These are phyloP conservation scores for Mya arenaria DNA, from an alignment of 1,140 invertebrate species.

Conservation along the genomic window DNA sequence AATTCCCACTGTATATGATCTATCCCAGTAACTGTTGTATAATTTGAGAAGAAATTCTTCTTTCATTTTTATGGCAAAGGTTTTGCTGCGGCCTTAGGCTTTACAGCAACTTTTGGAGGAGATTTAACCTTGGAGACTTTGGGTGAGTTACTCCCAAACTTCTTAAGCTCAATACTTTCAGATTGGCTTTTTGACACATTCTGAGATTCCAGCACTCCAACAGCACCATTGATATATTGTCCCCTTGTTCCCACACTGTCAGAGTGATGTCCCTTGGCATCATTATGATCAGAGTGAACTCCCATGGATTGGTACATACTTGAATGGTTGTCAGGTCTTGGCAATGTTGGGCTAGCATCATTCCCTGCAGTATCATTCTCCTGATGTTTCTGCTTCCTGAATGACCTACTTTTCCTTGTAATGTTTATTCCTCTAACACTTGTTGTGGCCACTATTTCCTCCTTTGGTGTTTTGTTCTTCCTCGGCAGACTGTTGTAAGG, in stretches of 20 bases:
- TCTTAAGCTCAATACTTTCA: too few relatives aligned
- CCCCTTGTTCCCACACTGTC: too few relatives aligned
- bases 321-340: constrained; percentile 1
- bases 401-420: constrained; percentile 70
- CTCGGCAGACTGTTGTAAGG: constrained; percentile 59
- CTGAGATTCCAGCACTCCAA: too few relatives aligned
- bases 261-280: too few relatives aligned
- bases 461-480: constrained; percentile 49
- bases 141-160: too few relatives aligned
- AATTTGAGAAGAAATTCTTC: too few relatives aligned
- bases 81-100: neutral
- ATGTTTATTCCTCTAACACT: constrained; percentile 69
- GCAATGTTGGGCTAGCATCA: neutral
- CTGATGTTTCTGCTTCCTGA: constrained; percentile 61
- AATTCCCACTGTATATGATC: too few relatives aligned
- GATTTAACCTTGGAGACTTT: neutral
- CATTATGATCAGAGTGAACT: too few relatives aligned
- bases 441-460: constrained; percentile 50
- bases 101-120: neutral
- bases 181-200: too few relatives aligned
- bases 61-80: too few relatives aligned
- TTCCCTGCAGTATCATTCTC: constrained; percentile 23
- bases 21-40: too few relatives aligned
- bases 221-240: too few relatives aligned
- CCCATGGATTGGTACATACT: neutral